These are phyloP conservation scores for Mechanitis messenoides DNA, from an alignment of 2,888 invertebrate genomes.

Conservation along the genomic window DNA sequence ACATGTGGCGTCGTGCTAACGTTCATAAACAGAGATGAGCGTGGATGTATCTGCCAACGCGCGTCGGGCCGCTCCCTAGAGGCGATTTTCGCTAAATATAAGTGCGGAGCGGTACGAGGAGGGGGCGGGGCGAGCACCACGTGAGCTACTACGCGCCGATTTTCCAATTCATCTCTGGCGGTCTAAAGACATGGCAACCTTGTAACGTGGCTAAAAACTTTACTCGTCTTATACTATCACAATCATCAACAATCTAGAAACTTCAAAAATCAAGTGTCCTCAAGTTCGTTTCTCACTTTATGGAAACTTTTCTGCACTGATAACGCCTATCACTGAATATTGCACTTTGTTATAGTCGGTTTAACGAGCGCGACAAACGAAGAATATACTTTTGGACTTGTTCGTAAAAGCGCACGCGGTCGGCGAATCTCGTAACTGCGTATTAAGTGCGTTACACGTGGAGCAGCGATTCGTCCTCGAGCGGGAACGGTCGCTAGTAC, in stretches of 20 bases:
- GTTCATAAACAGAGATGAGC: conserved; percentile 69
- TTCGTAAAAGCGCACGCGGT: conserved; percentile 64
- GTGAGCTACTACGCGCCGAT: conserved; percentile 76
- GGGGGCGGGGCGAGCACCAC: conserved; percentile 73
- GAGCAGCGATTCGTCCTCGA: conserved; percentile 56
- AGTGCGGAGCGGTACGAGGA: conserved; percentile 65
- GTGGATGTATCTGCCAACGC: conserved; percentile 61
- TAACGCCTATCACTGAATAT: conserved; percentile 60
- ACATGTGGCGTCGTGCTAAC: conserved; percentile 71
- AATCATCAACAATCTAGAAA: conserved; percentile 46
- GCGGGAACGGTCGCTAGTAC: conserved; percentile 69
- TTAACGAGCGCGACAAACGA: conserved; percentile 14
- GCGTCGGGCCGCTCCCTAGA: conserved; percentile 71
- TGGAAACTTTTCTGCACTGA: conserved; percentile 65
- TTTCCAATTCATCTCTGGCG: conserved; percentile 75
- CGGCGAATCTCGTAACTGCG: conserved; percentile 65
- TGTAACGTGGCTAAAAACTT: conserved; percentile 72
- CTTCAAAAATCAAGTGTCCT: conserved; percentile 36
- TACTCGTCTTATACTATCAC: conserved; percentile 53
- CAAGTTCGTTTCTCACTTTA: conserved; percentile 53
- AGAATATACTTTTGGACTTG: conserved; percentile 20
- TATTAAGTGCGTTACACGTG: conserved; percentile 63
- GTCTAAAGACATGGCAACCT: conserved; percentile 73
- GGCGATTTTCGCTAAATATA: conserved; percentile 77
- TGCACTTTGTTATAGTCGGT: conserved; percentile 20